Evolutionary conservation across 2,888 invertebrate genomes (phyloP).

Genomic region (Aporophyla lueneburgensis): DNA sequence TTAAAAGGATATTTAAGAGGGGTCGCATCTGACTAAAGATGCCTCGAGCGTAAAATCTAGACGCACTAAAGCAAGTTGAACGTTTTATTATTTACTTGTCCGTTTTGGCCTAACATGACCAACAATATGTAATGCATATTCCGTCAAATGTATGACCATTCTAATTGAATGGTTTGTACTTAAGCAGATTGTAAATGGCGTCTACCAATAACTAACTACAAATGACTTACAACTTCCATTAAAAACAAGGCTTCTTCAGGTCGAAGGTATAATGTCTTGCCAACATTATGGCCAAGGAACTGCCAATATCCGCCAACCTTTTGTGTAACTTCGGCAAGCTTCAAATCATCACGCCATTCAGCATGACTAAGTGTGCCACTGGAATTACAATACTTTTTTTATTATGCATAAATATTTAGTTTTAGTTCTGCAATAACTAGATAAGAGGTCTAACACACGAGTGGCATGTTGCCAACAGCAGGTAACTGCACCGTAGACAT

Average conservation of each 20-base stretch:
- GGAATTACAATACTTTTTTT: conserved; percentile 57
- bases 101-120: background rate
- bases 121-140: background rate
- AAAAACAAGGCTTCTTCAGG: conserved; percentile 93
- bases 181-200: background rate
- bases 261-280: conserved; percentile 86
- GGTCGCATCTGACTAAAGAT: background rate
- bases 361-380: conserved; percentile 90
- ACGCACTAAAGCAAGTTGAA: background rate
- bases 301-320: conserved; percentile 90
- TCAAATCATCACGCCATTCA: conserved; percentile 89
- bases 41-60: background rate
- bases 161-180: background rate
- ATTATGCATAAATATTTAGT: no score
- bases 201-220: background rate
- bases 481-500: no score
- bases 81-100: background rate
- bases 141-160: background rate
- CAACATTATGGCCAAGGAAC: conserved; percentile 88
- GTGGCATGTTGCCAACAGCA: no score
- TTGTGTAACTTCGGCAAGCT: conserved; percentile 90
- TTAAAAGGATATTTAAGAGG: background rate
- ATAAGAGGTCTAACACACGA: no score
- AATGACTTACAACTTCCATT: conserved; percentile 91
- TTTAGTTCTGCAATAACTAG: background rate